Conservation (phyloP, 1,140 invertebrate species). For the Aphis craccivora region DNA sequence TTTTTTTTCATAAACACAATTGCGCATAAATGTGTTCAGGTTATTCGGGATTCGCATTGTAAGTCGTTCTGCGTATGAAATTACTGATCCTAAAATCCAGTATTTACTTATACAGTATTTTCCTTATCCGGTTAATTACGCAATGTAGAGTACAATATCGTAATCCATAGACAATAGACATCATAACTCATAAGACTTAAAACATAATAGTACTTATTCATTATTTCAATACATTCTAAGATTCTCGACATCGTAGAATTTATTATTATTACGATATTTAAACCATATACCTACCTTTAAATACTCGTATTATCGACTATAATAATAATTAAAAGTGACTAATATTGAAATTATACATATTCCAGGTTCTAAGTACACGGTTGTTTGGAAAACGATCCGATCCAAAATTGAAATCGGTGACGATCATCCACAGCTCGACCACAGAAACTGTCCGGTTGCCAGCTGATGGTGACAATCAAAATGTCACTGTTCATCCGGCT, state of each 20-base stretch:
- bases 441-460: constrained; percentile 83
- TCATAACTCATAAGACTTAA: background rate
- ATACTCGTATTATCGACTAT: no score
- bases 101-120: background rate
- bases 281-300: background rate
- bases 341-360: background rate
- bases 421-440: constrained; percentile 84
- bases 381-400: constrained; percentile 78
- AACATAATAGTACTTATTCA: background rate
- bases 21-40: constrained; percentile 23
- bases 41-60: constrained; percentile 37
- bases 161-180: background rate
- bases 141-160: background rate
- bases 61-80: constrained; percentile 31
- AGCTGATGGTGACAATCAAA: constrained; percentile 71
- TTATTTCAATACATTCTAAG: background rate
- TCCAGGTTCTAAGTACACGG: constrained; percentile 79
- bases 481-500: constrained; percentile 73
- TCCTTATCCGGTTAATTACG: background rate
- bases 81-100: background rate
- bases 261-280: background rate
- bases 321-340: background rate
- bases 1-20: constrained; percentile 14
- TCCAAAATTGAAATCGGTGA: constrained; percentile 81
- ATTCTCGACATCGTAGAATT: constrained; percentile 59